These are phyloP conservation scores for Drosophila colorata DNA, from an alignment of 2,888 invertebrate species.

Conservation along the genomic window DNA sequence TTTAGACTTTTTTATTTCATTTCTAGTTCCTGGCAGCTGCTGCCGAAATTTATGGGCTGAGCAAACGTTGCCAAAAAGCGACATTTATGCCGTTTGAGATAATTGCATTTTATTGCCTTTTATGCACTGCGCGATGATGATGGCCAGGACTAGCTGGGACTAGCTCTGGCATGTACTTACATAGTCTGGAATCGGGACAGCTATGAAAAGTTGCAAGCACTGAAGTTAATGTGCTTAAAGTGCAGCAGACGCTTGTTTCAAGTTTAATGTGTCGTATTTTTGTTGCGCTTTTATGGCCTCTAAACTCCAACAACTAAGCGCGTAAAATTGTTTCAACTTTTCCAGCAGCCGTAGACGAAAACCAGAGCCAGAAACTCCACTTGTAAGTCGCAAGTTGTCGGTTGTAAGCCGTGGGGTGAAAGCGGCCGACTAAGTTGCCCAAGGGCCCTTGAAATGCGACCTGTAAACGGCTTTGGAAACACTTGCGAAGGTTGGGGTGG, in stretches of 20 bases:
- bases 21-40: slow-evolving; percentile 61
- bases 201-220: slow-evolving; percentile 14
- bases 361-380: slow-evolving; percentile 30
- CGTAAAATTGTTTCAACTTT: slow-evolving; percentile 69
- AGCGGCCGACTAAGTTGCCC: slow-evolving; percentile 48
- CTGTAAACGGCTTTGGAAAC: not conserved
- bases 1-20: slow-evolving; percentile 9
- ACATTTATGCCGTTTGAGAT: slow-evolving; percentile 79
- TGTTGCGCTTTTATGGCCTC: slow-evolving; percentile 60
- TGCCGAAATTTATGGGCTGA: slow-evolving; percentile 65
- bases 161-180: slow-evolving; percentile 30
- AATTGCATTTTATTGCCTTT: slow-evolving; percentile 80
- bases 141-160: slow-evolving; percentile 10
- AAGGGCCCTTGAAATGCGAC: not conserved
- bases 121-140: slow-evolving; percentile 62
- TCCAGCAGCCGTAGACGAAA: slow-evolving; percentile 12
- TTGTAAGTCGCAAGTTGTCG: slow-evolving; percentile 8
- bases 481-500: no score
- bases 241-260: slow-evolving; percentile 49
- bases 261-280: slow-evolving; percentile 53
- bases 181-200: slow-evolving; percentile 32
- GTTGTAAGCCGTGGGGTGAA: slow-evolving; percentile 27
- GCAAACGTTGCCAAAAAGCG: slow-evolving; percentile 75
- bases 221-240: slow-evolving; percentile 55
- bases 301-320: slow-evolving; percentile 50